Conservation (phyloP, 1,140 invertebrate species). For the Carposina sasakii region DNA sequence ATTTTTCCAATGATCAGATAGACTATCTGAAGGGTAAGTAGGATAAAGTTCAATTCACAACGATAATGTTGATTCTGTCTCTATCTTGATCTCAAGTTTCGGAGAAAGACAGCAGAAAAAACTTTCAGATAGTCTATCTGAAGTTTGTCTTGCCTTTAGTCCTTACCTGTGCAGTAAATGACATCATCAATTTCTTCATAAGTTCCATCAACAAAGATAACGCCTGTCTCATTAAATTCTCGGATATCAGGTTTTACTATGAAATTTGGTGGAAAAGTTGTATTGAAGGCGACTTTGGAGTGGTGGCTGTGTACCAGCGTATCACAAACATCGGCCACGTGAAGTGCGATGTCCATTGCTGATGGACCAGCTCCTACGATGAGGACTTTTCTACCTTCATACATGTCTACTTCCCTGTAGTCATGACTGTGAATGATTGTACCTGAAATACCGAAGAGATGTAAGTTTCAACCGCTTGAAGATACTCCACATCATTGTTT, state of each 20-base stretch:
- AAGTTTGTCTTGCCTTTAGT: too few species aligned
- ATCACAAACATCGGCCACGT: slow-evolving; percentile 78
- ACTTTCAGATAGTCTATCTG: too few species aligned
- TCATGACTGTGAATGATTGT: slow-evolving; percentile 86
- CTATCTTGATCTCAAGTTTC: too few species aligned
- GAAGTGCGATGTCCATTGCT: slow-evolving; percentile 86
- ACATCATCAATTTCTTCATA: slow-evolving; percentile 78
- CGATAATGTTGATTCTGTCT: too few species aligned
- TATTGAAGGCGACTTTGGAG: slow-evolving; percentile 52
- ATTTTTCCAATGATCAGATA: too few species aligned
- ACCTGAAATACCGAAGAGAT: slow-evolving; percentile 32
- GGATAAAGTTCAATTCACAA: too few species aligned
- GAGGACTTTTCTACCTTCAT: slow-evolving; percentile 77
- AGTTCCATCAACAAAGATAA: slow-evolving; percentile 76
- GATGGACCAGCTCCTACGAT: slow-evolving; percentile 90
- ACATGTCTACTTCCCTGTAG: slow-evolving; percentile 82
- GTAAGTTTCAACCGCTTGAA: too few species aligned
- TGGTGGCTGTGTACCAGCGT: slow-evolving; percentile 81
- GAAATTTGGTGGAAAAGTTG: slow-evolving; percentile 78
- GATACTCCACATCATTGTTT: too few species aligned
- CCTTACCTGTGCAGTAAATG: slow-evolving; percentile 89
- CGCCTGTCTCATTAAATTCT: slow-evolving; percentile 74
- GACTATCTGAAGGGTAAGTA: too few species aligned
- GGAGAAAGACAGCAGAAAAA: too few species aligned
- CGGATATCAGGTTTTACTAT: slow-evolving; percentile 76